phyloP scores from a whole-genome alignment of 1,140 invertebrate genomes.

The Bombus affinis region DNA sequence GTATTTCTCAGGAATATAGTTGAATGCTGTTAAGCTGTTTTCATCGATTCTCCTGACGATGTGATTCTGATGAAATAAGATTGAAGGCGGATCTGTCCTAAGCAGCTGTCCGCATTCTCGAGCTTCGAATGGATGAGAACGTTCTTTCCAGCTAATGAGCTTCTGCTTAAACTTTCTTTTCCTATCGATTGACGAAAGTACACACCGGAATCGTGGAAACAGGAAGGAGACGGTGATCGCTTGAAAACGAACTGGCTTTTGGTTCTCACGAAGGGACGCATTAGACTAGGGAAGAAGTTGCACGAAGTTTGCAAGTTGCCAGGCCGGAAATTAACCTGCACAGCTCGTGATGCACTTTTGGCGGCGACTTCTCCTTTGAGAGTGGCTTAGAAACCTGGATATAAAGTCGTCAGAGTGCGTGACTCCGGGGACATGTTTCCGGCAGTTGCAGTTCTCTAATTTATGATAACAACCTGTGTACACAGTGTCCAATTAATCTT shows the following conservation, averaged over 20 bases:
- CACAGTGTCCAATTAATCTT: not conserved
- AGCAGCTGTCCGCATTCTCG: not conserved
- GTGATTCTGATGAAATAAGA: too few species aligned
- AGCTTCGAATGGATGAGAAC: not conserved
- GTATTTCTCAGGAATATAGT: too few species aligned
- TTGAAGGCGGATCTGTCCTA: not conserved
- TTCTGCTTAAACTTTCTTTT: not conserved
- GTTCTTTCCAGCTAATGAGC: not conserved
- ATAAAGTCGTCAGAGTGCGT: conserved; percentile 2
- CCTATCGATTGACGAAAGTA: not conserved
- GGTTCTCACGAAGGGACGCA: not conserved
- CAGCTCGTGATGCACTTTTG: conserved; percentile 23
- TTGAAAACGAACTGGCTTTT: not conserved
- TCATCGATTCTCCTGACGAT: too few species aligned
- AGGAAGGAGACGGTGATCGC: not conserved
- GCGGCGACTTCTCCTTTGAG: not conserved
- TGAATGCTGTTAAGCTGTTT: too few species aligned
- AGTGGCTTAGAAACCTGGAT: conserved; percentile 14
- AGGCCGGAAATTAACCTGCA: conserved; percentile 38
- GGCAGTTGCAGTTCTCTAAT: not conserved
- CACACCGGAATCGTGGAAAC: not conserved
- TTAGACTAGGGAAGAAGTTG: not conserved
- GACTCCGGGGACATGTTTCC: not conserved
- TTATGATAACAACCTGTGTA: not conserved
- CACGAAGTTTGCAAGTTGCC: conserved; percentile 14